phyloP scores from a whole-genome alignment of 2,888 invertebrate species.

The Amblyjoppa proteus region DNA sequence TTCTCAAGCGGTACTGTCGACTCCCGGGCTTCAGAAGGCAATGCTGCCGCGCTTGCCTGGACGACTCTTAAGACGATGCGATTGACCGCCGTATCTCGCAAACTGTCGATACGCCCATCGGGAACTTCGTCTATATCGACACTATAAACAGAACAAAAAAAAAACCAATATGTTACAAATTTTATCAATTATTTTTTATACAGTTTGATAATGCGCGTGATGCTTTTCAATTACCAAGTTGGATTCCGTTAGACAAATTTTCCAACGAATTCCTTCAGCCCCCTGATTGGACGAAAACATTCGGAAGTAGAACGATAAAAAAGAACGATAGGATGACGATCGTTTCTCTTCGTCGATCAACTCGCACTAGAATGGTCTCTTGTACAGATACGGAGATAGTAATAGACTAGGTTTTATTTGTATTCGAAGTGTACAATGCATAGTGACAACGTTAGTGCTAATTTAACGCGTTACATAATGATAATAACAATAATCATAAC shows the following conservation, averaged over 20 bases:
- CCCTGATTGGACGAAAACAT: background rate
- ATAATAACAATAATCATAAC: slow-evolving; percentile 56
- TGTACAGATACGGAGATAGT: slow-evolving; percentile 54
- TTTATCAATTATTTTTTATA: too few species aligned
- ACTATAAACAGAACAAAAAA: too few species aligned
- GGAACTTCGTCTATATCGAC: too few species aligned
- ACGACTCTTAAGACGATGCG: background rate
- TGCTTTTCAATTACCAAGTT: too few species aligned
- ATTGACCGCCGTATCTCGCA: too few species aligned
- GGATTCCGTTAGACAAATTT: too few species aligned
- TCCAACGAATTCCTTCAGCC: too few species aligned
- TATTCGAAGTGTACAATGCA: slow-evolving; percentile 81
- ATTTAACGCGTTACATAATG: slow-evolving; percentile 75
- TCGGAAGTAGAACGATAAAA: background rate
- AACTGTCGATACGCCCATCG: too few species aligned
- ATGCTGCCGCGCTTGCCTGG: slow-evolving; percentile 85
- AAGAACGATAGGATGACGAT: background rate
- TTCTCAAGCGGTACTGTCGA: slow-evolving; percentile 86
- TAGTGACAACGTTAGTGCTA: slow-evolving; percentile 81
- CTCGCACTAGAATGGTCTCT: slow-evolving; percentile 7
- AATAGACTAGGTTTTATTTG: slow-evolving; percentile 82
- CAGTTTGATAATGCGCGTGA: too few species aligned
- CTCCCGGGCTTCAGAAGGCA: slow-evolving; percentile 87
- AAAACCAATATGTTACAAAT: too few species aligned
- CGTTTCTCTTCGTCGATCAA: background rate